Evolutionary conservation across 2,797 vertebrate genomes (phyloP).

Genomic region (Octomys mimax): DNA sequence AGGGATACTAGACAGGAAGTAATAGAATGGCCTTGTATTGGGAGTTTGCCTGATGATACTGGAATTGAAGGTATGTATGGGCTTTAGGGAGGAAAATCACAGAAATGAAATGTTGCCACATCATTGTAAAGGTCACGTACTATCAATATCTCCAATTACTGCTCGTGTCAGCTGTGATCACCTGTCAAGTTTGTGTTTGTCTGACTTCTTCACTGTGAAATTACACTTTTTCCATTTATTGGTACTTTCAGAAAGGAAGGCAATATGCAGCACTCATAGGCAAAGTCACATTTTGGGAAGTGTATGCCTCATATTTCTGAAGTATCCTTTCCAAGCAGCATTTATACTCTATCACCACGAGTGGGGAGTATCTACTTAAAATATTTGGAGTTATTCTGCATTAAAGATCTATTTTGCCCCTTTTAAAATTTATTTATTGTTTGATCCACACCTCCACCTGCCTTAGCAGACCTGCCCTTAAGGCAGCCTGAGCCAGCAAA

Average conservation of each 20-base stretch:
- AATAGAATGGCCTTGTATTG: not conserved
- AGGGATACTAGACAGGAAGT: not conserved
- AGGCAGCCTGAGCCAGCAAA: too few species aligned
- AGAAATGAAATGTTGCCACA: not conserved
- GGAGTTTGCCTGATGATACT: constrained; percentile 24
- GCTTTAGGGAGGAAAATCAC: not conserved
- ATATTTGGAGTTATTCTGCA: not conserved
- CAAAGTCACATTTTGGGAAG: not conserved
- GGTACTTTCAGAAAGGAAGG: not conserved
- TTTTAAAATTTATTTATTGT: not conserved
- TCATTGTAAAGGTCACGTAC: not conserved
- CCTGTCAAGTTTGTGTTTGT: not conserved
- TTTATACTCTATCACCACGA: not conserved
- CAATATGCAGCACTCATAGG: not conserved
- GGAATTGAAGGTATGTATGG: not conserved
- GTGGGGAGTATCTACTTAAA: not conserved
- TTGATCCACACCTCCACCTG: too few species aligned
- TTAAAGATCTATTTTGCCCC: not conserved
- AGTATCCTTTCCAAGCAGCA: not conserved
- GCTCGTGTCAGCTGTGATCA: not conserved
- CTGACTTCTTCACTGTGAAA: not conserved
- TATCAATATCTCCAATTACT: not conserved
- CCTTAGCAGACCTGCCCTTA: not conserved
- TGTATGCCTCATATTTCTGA: not conserved
- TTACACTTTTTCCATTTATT: not conserved